phyloP scores from a whole-genome alignment of 2,888 invertebrate species.

The Cremastinae sp. region DNA sequence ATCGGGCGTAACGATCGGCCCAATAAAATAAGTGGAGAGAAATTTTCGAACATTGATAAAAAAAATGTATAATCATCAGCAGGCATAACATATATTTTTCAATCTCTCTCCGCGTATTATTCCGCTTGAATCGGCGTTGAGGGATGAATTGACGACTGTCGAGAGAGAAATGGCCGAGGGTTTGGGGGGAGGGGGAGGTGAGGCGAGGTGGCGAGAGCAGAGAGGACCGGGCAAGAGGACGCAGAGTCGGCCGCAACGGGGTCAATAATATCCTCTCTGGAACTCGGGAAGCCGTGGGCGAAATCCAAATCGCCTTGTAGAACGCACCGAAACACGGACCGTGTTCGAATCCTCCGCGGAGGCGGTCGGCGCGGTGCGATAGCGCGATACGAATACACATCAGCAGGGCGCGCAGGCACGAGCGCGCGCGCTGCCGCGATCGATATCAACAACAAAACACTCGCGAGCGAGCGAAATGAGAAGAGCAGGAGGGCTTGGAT shows the following conservation, averaged over 20 bases:
- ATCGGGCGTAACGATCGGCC: too few relatives aligned
- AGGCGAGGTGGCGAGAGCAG: slow-evolving; percentile 8
- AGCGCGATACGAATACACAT: too few relatives aligned
- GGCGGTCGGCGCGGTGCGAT: too few relatives aligned
- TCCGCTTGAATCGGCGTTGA: too few relatives aligned
- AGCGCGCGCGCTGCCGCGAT: slow-evolving; percentile 34
- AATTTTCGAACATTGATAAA: too few relatives aligned
- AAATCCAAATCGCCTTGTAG: slow-evolving; percentile 65
- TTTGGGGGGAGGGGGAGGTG: slow-evolving; percentile 1
- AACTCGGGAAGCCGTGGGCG: slow-evolving; percentile 59
- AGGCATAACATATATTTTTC: too few relatives aligned
- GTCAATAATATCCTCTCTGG: slow-evolving; percentile 65
- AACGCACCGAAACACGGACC: slow-evolving; percentile 53
- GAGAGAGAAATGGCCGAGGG: too few relatives aligned
- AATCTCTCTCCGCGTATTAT: too few relatives aligned
- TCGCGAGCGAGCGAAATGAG: slow-evolving; percentile 55
- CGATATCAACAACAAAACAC: slow-evolving; percentile 56
- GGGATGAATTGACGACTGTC: too few relatives aligned
- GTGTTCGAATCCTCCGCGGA: slow-evolving; percentile 39
- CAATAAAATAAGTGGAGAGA: too few relatives aligned
- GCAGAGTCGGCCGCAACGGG: slow-evolving; percentile 47
- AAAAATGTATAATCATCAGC: too few relatives aligned
- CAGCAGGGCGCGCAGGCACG: too few relatives aligned
- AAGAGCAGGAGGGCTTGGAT: slow-evolving; percentile 48
- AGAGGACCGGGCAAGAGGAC: slow-evolving; percentile 19